Evolutionary conservation across 2,797 vertebrate genomes (phyloP).

Genomic region (Xyrichtys novacula): DNA sequence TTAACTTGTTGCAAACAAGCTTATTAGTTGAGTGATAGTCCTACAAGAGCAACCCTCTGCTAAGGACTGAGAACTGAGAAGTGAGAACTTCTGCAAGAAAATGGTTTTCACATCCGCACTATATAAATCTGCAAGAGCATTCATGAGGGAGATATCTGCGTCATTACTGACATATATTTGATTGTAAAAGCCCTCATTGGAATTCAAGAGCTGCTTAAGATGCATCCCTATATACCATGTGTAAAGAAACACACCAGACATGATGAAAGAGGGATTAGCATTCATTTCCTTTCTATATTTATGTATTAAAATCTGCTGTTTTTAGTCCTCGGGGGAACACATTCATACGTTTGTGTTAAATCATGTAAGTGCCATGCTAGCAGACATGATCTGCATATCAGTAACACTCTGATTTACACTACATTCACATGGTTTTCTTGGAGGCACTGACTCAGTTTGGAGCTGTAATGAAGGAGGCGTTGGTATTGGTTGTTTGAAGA

Average conservation of each 20-base stretch:
- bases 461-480: slow-evolving; percentile 33
- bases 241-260: neutral
- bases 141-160: neutral
- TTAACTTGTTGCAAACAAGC: too few species aligned
- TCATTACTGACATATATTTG: neutral
- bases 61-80: neutral
- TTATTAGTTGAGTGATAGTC: too few species aligned
- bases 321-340: neutral
- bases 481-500: slow-evolving; percentile 54
- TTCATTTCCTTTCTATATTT: neutral
- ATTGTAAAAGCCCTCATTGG: neutral
- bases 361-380: slow-evolving; percentile 2
- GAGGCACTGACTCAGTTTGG: slow-evolving; percentile 44
- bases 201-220: neutral
- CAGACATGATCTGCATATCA: slow-evolving; percentile 24
- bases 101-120: neutral
- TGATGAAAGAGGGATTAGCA: slow-evolving; percentile 36
- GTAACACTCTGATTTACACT: slow-evolving; percentile 22
- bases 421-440: slow-evolving; percentile 38
- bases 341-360: slow-evolving; percentile 33
- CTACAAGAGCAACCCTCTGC: neutral
- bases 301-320: neutral
- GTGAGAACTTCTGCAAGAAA: neutral
- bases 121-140: neutral
- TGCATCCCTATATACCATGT: neutral